Conservation (phyloP, 2,888 invertebrate genomes). For the Drosophila testacea region DNA sequence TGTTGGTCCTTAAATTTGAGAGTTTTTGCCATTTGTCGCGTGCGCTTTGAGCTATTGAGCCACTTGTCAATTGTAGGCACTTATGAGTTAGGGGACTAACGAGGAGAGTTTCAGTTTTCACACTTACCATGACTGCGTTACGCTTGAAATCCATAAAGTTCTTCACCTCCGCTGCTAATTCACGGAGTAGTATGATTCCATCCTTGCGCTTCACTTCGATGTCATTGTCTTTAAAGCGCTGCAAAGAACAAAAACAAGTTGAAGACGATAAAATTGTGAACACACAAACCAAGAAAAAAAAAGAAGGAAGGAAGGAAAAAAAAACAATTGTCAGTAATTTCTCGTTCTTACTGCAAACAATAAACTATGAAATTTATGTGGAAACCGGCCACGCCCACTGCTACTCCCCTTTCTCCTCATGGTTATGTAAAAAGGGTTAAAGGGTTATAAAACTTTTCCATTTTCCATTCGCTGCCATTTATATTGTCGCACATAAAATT, state of each 20-base stretch:
- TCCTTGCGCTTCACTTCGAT: constrained; percentile 93
- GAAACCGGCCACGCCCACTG: constrained; percentile 27
- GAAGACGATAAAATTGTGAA: constrained; percentile 1
- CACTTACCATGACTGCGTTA: constrained; percentile 94
- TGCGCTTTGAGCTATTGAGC: constrained; percentile 73
- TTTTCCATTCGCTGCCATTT: constrained; percentile 30
- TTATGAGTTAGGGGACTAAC: constrained; percentile 4
- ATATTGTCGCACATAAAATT: constrained; percentile 55
- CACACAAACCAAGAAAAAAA: constrained; percentile 3
- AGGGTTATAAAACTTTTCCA: constrained; percentile 63
- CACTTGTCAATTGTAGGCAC: constrained; percentile 69
- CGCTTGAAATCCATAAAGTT: constrained; percentile 97
- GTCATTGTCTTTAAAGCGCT: constrained; percentile 93
- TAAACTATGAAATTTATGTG: constrained; percentile 67
- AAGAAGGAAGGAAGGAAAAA: constrained; percentile 19
- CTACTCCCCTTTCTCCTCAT: background rate
- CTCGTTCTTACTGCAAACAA: constrained; percentile 25
- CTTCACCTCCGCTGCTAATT: constrained; percentile 95
- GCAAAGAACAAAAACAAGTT: constrained; percentile 73
- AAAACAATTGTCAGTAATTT: constrained; percentile 56
- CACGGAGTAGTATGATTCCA: constrained; percentile 92
- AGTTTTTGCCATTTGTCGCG: constrained; percentile 43
- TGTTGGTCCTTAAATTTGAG: constrained; percentile 55
- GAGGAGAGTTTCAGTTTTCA: constrained; percentile 5
- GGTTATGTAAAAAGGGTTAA: constrained; percentile 42